These are phyloP conservation scores for Laupala kohalensis DNA, from an alignment of 1,140 invertebrate genomes.

Conservation along the genomic window DNA sequence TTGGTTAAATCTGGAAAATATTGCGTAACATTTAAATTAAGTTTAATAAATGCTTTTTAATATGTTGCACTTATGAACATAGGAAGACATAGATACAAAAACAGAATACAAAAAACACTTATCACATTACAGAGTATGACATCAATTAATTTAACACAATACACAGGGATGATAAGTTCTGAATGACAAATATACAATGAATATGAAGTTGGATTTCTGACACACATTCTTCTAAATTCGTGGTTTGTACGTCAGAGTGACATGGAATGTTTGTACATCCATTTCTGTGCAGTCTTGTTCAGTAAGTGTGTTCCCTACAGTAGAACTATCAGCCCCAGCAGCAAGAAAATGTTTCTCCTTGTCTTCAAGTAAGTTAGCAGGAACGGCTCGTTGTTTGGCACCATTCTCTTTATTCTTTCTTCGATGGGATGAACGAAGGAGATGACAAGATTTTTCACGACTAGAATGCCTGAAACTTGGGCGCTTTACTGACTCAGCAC, in stretches of 20 bases:
- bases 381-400: constrained; percentile 8
- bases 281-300: constrained; percentile 40
- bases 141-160: no score
- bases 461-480: constrained; percentile 47
- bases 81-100: no score
- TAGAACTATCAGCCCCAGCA: constrained; percentile 16
- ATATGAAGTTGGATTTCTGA: no score
- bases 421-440: constrained; percentile 49
- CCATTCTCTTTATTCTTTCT: constrained; percentile 53
- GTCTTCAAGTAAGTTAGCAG: neutral
- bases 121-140: no score
- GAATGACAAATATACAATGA: no score
- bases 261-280: constrained; percentile 45
- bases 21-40: no score
- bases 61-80: no score
- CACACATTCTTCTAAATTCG: constrained; percentile 34
- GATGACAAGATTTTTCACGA: constrained; percentile 45
- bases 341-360: neutral
- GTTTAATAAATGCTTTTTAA: no score
- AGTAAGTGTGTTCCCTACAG: constrained; percentile 16
- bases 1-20: no score
- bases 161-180: no score
- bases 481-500: constrained; percentile 52
- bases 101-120: no score
- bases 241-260: constrained; percentile 50